Percentiles rank a stretch among this genome's conserved stretches.
Conservation (phyloP, 2,113 vertebrate species). For the Chloropsis hardwickii region DNA sequence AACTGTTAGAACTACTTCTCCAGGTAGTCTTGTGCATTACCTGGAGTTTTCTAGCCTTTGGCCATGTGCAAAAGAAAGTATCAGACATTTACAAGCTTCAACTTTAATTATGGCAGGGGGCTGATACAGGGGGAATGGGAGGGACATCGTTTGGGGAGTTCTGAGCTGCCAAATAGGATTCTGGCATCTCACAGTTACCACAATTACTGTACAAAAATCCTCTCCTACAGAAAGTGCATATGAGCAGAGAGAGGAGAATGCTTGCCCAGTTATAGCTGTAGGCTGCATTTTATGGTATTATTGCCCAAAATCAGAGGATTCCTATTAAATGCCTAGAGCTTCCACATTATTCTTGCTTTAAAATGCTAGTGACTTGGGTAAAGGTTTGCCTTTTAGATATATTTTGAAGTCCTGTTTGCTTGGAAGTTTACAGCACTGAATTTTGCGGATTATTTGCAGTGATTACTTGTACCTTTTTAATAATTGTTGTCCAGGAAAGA, state of each 20-base stretch:
- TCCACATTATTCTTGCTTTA: neutral
- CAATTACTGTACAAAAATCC: neutral
- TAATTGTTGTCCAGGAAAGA: neutral
- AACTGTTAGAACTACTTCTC: neutral
- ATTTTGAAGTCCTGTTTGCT: neutral
- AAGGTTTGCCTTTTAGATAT: neutral
- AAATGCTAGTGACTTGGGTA: neutral
- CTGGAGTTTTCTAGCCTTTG: neutral
- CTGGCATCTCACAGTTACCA: neutral
- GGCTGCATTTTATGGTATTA: neutral
- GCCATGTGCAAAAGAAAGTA: neutral
- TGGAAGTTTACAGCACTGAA: neutral
- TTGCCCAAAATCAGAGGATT: neutral
- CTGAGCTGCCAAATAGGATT: neutral
- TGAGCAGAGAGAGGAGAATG: neutral
- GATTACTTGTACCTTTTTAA: neutral
- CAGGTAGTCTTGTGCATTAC: neutral
- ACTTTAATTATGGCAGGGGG: neutral
- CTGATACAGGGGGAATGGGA: neutral
- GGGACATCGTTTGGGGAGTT: neutral
- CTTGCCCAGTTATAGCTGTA: neutral
- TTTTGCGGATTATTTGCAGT: neutral
- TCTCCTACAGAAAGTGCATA: neutral
- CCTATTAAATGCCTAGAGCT: neutral
- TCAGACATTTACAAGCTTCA: neutral